Base-by-base conservation (phyloP, 2,888 invertebrate species). In the Sphecodes monilicornis region DNA sequence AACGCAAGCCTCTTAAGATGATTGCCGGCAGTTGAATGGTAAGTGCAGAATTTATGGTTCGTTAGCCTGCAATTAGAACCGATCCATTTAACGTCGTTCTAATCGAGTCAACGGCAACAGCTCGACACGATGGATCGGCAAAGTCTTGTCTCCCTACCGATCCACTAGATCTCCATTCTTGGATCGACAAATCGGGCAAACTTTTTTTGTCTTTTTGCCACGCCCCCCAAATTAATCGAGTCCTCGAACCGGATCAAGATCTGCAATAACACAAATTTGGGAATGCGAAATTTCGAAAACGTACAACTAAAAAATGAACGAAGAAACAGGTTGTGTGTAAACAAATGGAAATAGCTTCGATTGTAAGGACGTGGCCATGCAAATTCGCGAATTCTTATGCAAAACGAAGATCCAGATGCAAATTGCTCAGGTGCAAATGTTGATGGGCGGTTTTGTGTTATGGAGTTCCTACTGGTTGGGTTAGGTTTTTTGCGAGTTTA, bases 31-130 rank as follows among this genome's bases (percentile, higher is more conserved):
- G 85, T 76, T 81, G 78, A 86, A 77, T 70, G 72, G 50, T 70
- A 76, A 77, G 50, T 70, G 69, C 60, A 50, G 68, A 88, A 72
- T 75, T 89, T 77, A 82, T 73, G 70, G 73, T 69, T 82, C 80
- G 81, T 83, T 82, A 78, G 73, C 54, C 71, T 32, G 71, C 71
- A 84, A 84, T 89, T 89, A 81, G 82, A 84, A 78, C 46, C 78
- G 76, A 81, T 82, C 86, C 80, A 77, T 82, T 76, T 60, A 57
- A 72, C 81, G 76, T 43, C 39, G 11, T 50, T 76, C 79, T 76
- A 82, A 89, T 79, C 78, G 64, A 70, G 69, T 71, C 60, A 57
- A 66, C 46, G 57, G 73, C 66, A 46, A n/a, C 32, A 39, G 22
- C 22, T 46, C 69, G 6, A 29, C 54, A 60, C 5, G 66, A 36